Percentiles rank a stretch among this genome's conserved stretches.
Evolutionary conservation across 2,113 vertebrate species (phyloP).

Genomic region (Columba janthina): DNA sequence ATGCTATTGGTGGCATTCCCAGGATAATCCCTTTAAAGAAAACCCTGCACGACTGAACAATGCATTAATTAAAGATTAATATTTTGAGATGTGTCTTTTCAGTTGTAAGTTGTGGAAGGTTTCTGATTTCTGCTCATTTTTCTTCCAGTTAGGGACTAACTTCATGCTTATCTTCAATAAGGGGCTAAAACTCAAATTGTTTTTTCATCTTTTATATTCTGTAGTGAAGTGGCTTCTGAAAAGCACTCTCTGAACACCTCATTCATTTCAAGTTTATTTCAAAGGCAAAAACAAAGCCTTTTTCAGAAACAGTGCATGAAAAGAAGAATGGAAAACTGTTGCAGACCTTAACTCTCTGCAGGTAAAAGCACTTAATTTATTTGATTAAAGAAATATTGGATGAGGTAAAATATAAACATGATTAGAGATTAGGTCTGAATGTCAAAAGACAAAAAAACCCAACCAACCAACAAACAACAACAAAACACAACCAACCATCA

Average conservation of each 20-base stretch:
- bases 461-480: no score
- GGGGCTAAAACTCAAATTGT: not conserved
- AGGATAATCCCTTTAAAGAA: constrained; percentile 3
- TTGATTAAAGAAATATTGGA: not conserved
- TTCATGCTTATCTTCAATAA: not conserved
- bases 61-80: not conserved
- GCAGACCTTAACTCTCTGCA: not conserved
- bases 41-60: not conserved
- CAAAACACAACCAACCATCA: not conserved
- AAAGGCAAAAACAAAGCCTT: not conserved
- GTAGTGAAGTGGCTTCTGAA: not conserved
- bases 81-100: not conserved
- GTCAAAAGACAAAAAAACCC: not conserved
- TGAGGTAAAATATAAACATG: constrained; percentile 2
- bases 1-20: not conserved
- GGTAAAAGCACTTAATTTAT: not conserved
- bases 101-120: not conserved
- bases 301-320: not conserved
- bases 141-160: not conserved
- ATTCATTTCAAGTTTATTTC: not conserved
- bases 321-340: not conserved
- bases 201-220: not conserved
- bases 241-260: not conserved
- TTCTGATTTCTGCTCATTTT: constrained; percentile 14
- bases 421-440: not conserved